Evolutionary conservation across 2,113 vertebrate species (phyloP).

Genomic region (Pterocles orientalis): DNA sequence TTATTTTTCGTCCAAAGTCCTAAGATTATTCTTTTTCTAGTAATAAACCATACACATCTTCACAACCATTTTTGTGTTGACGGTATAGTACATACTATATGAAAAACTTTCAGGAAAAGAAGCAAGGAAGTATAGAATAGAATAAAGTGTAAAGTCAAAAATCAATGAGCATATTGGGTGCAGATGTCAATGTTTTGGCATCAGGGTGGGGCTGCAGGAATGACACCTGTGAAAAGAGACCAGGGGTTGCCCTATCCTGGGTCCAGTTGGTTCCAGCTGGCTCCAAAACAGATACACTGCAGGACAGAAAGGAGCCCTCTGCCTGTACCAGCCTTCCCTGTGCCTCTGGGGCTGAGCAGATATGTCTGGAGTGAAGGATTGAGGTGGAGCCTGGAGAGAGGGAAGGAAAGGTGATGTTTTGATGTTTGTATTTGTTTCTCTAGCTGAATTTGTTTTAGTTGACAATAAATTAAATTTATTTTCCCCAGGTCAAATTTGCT

Average conservation of each 20-base stretch:
- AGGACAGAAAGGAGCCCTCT: neutral
- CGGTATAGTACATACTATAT: neutral
- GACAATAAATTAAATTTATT: too few relatives aligned
- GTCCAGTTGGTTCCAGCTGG: neutral
- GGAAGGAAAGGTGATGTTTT: neutral
- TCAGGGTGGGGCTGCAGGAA: rapidly evolving
- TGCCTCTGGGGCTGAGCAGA: neutral
- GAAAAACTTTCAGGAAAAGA: neutral
- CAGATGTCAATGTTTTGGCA: neutral
- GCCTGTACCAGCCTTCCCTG: rapidly evolving
- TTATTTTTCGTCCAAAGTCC: neutral
- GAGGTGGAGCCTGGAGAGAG: neutral
- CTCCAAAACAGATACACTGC: neutral
- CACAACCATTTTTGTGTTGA: neutral
- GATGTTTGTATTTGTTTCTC: neutral
- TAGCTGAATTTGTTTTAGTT: too few relatives aligned
- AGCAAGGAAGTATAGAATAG: neutral
- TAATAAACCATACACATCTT: neutral
- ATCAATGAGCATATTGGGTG: rapidly evolving
- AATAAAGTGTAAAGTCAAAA: neutral
- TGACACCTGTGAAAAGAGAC: neutral
- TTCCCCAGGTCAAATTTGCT: too few relatives aligned
- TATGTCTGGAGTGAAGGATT: neutral
- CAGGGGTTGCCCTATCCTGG: neutral
- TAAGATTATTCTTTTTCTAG: neutral